Percentiles rank a stretch among this genome's conserved stretches.
Evolutionary conservation across 2,888 invertebrate genomes (phyloP).

Genomic region (Heliconius erato): DNA sequence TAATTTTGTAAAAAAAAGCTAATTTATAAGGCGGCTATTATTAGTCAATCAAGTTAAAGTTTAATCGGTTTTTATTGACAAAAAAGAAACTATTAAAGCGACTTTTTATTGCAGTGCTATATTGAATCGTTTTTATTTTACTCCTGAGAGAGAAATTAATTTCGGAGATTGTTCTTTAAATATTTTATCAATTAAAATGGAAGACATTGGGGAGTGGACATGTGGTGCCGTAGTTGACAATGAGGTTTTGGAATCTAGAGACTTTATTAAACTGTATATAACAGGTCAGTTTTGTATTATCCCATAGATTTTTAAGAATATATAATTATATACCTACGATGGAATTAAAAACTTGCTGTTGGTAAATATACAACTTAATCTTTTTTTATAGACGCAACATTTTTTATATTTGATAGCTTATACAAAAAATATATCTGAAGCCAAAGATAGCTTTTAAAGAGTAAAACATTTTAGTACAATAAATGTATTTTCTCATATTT

Average conservation of each 20-base stretch:
- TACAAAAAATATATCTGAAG: neutral
- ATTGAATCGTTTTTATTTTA: slow-evolving; percentile 75
- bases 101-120: slow-evolving; percentile 66
- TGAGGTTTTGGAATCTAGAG: slow-evolving; percentile 67
- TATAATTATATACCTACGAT: neutral
- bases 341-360: neutral
- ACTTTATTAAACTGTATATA: slow-evolving; percentile 58
- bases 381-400: neutral
- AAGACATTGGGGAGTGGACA: slow-evolving; percentile 80
- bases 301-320: neutral
- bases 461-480: neutral
- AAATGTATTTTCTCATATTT: too few species aligned
- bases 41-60: too few species aligned
- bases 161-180: slow-evolving; percentile 81
- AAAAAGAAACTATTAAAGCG: too few species aligned
- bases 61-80: too few species aligned
- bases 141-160: slow-evolving; percentile 66
- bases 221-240: slow-evolving; percentile 75
- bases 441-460: neutral
- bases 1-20: too few species aligned
- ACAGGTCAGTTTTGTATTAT: slow-evolving; percentile 53
- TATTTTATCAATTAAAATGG: slow-evolving; percentile 64
- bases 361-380: neutral
- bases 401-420: neutral
- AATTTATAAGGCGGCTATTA: too few species aligned